A percentile compares a stretch with the other conserved stretches of the same genome.
Conservation (phyloP, 2,113 vertebrate species). For the Notothenia rossii region DNA sequence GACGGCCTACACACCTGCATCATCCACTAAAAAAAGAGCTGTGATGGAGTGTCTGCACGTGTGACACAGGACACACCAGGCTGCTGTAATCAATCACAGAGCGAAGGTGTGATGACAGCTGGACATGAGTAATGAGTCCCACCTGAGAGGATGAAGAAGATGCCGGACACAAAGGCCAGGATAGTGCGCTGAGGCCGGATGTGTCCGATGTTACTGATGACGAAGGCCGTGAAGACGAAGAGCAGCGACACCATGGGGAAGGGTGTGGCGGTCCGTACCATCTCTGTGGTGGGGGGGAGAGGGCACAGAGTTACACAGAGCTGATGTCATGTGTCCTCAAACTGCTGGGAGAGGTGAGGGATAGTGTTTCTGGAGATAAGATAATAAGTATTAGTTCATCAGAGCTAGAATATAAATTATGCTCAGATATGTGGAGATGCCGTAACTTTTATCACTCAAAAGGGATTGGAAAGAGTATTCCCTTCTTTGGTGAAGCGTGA, state of each 20-base stretch:
- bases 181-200: slow-evolving; percentile 96
- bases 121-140: slow-evolving; percentile 46
- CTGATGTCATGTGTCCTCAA: slow-evolving; percentile 14
- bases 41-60: slow-evolving; percentile 46
- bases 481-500: background rate
- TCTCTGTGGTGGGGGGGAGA: slow-evolving; percentile 83
- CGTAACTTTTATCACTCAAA: background rate
- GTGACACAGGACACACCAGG: slow-evolving; percentile 51
- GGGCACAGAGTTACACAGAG: slow-evolving; percentile 35
- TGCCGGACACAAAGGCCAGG: slow-evolving; percentile 96
- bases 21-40: slow-evolving; percentile 60
- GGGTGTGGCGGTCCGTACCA: slow-evolving; percentile 96
- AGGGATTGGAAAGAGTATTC: background rate
- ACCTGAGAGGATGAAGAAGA: slow-evolving; percentile 99
- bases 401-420: background rate
- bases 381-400: background rate
- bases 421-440: background rate
- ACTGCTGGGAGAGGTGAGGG: background rate
- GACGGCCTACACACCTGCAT: slow-evolving; percentile 39
- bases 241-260: slow-evolving; percentile 98
- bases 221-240: slow-evolving; percentile 98
- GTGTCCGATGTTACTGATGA: slow-evolving; percentile 97
- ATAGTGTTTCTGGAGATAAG: background rate
- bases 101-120: slow-evolving; percentile 12
- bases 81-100: slow-evolving; percentile 51